Evolutionary conservation across 1,140 invertebrate genomes (phyloP).

Genomic region (Chironomus tepperi): DNA sequence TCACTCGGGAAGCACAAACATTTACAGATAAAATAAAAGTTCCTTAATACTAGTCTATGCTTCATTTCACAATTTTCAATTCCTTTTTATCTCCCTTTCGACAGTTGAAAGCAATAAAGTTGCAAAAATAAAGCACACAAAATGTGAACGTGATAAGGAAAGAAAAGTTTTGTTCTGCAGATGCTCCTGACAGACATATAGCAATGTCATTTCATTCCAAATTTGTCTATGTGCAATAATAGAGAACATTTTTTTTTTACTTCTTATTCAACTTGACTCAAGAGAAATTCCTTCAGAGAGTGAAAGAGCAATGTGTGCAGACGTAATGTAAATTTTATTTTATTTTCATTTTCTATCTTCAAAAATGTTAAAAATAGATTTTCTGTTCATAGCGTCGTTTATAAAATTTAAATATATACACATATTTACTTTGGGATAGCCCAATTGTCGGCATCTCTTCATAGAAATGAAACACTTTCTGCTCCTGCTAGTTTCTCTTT

Average conservation of each 20-base stretch:
- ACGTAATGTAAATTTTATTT: conserved; percentile 8
- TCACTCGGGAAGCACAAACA: no score
- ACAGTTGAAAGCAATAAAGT: conserved; percentile 4
- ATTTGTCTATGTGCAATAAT: conserved; percentile 12
- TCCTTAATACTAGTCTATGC: neutral
- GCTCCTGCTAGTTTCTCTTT: neutral
- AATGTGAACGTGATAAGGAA: neutral
- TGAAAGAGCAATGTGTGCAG: conserved; percentile 16
- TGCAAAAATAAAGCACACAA: neutral
- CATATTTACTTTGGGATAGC: conserved; percentile 22
- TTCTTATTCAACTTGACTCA: neutral
- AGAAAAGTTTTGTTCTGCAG: neutral
- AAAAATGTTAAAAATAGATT: neutral
- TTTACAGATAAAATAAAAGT: no score
- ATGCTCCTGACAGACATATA: conserved; percentile 10
- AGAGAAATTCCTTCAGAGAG: conserved; percentile 18
- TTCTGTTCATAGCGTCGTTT: neutral
- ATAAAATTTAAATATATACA: neutral
- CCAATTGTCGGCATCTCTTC: neutral
- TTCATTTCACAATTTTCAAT: conserved; percentile 22
- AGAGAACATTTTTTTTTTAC: neutral
- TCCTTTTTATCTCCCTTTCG: neutral
- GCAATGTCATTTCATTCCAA: neutral
- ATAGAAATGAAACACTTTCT: neutral
- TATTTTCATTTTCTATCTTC: conserved; percentile 5